Conservation (phyloP, 2,113 vertebrate genomes). For the cattle (Bos taurus) region ARS-UCD2.0 NC_037344.1:4668001-4668500, state of each 20-base stretch:
- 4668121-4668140: neutral
- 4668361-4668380: neutral
- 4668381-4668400: neutral
- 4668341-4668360: neutral
- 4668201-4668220: neutral
- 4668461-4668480: neutral
- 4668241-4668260: neutral
- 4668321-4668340: neutral
- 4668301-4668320: neutral
- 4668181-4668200: neutral
- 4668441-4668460: neutral
- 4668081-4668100: neutral
- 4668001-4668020: neutral
- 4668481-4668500: too few relatives aligned
- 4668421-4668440: neutral
- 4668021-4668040: neutral
- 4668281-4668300: neutral
- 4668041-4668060: neutral
- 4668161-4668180: neutral
- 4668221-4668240: neutral
- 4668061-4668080: neutral
- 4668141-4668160: neutral
- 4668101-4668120: neutral
- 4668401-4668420: neutral
- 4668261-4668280: neutral